phyloP scores from a whole-genome alignment of 2,888 invertebrate genomes.

The Trichopria drosophilae region DNA sequence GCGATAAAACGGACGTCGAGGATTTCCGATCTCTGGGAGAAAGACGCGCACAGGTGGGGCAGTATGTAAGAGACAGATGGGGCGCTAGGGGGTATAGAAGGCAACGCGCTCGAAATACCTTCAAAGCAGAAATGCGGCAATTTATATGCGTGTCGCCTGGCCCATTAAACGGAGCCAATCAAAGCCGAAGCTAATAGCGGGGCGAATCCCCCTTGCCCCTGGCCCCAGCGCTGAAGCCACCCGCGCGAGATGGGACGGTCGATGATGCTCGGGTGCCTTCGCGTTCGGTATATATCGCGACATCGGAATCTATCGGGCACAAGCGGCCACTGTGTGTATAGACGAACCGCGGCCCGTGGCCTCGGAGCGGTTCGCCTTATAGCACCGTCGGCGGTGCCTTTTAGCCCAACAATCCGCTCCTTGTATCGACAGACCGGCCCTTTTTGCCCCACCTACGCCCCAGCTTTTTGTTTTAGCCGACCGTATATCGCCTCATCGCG shows the following conservation, averaged over 20 bases:
- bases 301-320: slow-evolving; percentile 55
- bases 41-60: too few species aligned
- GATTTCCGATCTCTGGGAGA: too few species aligned
- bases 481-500: slow-evolving; percentile 53
- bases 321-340: slow-evolving; percentile 47
- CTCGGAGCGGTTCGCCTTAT: slow-evolving; percentile 35
- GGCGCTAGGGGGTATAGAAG: slow-evolving; percentile 12
- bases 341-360: slow-evolving; percentile 44
- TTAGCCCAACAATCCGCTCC: slow-evolving; percentile 55
- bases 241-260: slow-evolving; percentile 47
- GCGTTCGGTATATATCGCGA: slow-evolving; percentile 48
- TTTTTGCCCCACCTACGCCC: slow-evolving; percentile 33
- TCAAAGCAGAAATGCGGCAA: slow-evolving; percentile 54
- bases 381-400: slow-evolving; percentile 45
- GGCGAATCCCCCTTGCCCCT: too few species aligned
- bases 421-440: slow-evolving; percentile 54
- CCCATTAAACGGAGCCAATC: slow-evolving; percentile 57
- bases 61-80: too few species aligned
- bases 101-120: slow-evolving; percentile 50
- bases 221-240: slow-evolving; percentile 19
- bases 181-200: slow-evolving; percentile 55
- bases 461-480: slow-evolving; percentile 51
- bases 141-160: slow-evolving; percentile 56
- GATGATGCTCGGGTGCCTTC: slow-evolving; percentile 40
- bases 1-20: too few species aligned